Evolutionary conservation across 1,140 invertebrate genomes (phyloP).

Genomic region (Aphaenogaster floridana): DNA sequence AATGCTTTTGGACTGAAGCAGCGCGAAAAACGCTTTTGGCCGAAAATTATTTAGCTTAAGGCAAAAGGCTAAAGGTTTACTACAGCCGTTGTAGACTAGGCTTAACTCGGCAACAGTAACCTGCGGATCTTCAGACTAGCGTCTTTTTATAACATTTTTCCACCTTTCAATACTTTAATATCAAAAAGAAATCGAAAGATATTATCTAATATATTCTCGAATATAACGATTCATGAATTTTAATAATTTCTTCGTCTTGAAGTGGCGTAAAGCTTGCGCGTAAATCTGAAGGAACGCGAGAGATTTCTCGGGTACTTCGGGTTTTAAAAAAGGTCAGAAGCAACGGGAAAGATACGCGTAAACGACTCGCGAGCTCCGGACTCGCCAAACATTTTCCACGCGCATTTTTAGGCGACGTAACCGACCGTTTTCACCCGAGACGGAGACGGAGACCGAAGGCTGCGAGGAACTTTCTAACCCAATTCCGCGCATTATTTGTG

Average conservation of each 20-base stretch:
- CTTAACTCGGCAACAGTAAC: not conserved
- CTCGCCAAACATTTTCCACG: conserved; percentile 8
- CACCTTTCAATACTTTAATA: not conserved
- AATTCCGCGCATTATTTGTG: conserved; percentile 73
- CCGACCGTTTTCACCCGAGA: conserved; percentile 69
- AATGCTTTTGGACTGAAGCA: no score
- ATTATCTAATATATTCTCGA: not conserved
- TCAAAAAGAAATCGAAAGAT: not conserved
- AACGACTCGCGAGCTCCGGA: not conserved
- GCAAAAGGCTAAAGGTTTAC: no score
- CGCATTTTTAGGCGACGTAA: conserved; percentile 78
- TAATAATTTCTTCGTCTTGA: not conserved
- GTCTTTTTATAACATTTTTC: not conserved
- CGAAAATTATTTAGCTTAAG: no score
- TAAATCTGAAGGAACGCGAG: not conserved
- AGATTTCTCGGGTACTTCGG: not conserved
- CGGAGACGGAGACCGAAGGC: conserved; percentile 50
- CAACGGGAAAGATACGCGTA: not conserved
- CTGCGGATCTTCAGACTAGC: not conserved
- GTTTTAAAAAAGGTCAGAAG: not conserved
- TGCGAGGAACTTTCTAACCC: conserved; percentile 78
- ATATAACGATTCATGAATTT: conserved; percentile 5
- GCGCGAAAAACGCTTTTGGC: no score
- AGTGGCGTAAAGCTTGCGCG: not conserved
- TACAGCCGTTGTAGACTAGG: no score